Base-by-base conservation (phyloP, 2,113 vertebrate genomes). In the Pollimyrus isidori region DNA sequence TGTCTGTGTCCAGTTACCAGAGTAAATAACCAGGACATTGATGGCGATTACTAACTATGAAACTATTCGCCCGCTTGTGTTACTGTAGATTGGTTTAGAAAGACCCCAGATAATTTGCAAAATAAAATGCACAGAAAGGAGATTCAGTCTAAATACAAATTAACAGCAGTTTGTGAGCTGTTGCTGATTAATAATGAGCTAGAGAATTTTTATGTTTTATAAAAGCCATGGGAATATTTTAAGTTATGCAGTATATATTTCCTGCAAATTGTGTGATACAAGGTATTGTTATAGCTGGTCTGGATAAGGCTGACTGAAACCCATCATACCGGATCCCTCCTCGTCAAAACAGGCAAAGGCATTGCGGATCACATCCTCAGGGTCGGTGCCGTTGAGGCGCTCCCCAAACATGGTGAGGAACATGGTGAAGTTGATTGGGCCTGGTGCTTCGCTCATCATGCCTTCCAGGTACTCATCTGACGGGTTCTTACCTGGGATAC, bases 331-430 rank as follows among this genome's bases (percentile, higher is more conserved):
- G 92, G 97, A 96, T 0, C 97, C 98, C 48, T 99, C 98, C 93
- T 99, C 98, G 0, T 99, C 98, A 0, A 99, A 99, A 95, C 98
- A 99, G 94, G 98, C 98, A 0, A 99, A 99, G 92, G 98, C 98
- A 0, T 99, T 99, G 92, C 98, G 97, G 93, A 99, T 99, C 89
- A 99, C 98, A 0, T 99, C 98, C 92, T 99, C 98, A 0, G 98
- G 98, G 94, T 99, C 98, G 0, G 98, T 99, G 88, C 98, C 98
- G 0, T 99, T 99, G 88, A 99, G 97, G 93, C 98, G 96, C 93
- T 99, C 98, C 91, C 98, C 98, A 0, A 99, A 99, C 98, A 99
- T 99, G 89, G 98, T 99, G 92, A 99, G 97, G 95, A 99, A 99
- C 98, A 99, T 99, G 92, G 98, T 99, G 96, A 99, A 99, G 95